Conservation (phyloP, 2,113 vertebrate species). For the Rhadina sibilatrix region DNA sequence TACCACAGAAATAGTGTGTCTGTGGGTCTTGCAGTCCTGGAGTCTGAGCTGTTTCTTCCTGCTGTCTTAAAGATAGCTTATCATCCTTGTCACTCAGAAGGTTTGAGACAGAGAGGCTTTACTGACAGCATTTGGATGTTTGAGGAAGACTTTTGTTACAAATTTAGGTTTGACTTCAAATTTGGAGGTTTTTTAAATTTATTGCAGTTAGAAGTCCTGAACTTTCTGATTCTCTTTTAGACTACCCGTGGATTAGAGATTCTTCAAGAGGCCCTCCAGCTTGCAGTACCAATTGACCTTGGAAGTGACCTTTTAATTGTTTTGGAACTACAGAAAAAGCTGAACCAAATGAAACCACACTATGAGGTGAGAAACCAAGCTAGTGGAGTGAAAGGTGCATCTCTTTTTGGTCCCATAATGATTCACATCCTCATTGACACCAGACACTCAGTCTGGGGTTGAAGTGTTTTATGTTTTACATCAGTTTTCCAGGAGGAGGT, state of each 20-base stretch:
- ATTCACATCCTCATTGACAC: accelerated
- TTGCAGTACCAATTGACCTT: slow-evolving; percentile 73
- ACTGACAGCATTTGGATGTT: background rate
- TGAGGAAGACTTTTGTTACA: background rate
- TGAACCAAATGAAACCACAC: slow-evolving; percentile 80
- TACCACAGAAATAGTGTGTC: background rate
- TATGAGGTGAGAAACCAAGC: slow-evolving; percentile 74
- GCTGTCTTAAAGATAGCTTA: background rate
- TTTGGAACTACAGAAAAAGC: slow-evolving; percentile 74
- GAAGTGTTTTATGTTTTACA: background rate
- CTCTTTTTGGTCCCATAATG: background rate
- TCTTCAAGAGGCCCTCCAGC: slow-evolving; percentile 74
- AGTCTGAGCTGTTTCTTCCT: accelerated
- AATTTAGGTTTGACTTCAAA: background rate
- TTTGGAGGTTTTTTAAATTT: background rate
- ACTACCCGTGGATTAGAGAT: slow-evolving; percentile 70
- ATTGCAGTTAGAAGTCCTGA: background rate
- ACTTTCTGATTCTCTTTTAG: slow-evolving; percentile 64
- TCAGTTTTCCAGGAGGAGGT: background rate
- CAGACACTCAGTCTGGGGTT: background rate
- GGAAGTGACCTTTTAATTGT: slow-evolving; percentile 71
- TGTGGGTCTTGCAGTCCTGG: background rate
- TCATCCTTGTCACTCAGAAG: background rate
- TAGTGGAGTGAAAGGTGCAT: background rate
- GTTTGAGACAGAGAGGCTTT: background rate